Evolutionary conservation across 2,888 invertebrate genomes (phyloP).

Genomic region (Mythimna impura): DNA sequence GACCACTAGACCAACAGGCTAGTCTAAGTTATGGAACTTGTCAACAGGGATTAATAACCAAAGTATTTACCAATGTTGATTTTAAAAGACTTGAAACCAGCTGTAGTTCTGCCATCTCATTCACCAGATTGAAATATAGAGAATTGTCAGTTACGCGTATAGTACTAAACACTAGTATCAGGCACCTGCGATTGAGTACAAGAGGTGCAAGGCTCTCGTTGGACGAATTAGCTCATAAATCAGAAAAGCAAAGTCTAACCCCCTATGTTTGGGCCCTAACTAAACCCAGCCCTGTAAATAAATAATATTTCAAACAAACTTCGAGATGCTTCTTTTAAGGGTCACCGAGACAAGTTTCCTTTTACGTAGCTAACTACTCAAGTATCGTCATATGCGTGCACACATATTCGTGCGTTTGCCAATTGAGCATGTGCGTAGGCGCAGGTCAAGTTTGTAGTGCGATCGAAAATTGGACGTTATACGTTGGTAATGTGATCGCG

Average conservation of each 20-base stretch:
- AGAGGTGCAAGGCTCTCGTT: too few species aligned
- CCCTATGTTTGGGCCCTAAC: neutral
- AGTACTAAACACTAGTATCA: too few species aligned
- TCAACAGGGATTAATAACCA: neutral
- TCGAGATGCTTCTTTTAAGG: neutral
- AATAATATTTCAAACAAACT: conserved; percentile 1
- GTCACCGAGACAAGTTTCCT: conserved; percentile 14
- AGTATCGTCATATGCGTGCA: conserved; percentile 30
- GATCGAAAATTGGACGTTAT: conserved; percentile 35
- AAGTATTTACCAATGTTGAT: neutral
- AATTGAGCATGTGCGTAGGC: conserved; percentile 46
- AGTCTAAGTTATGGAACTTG: too few species aligned
- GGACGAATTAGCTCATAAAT: too few species aligned
- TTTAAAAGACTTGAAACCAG: neutral
- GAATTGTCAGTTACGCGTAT: too few species aligned
- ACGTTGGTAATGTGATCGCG: conserved; percentile 24
- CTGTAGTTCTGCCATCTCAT: neutral
- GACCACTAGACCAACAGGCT: too few species aligned
- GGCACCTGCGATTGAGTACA: neutral
- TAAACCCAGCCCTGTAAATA: neutral
- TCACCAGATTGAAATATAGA: neutral
- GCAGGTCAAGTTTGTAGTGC: conserved; percentile 46
- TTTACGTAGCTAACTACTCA: conserved; percentile 14
- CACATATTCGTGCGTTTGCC: conserved; percentile 34
- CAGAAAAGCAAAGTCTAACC: neutral